Percentiles rank a stretch among this genome's conserved stretches.
Conservation (phyloP, 2,888 invertebrate genomes). For the Trachelus stipa region DNA sequence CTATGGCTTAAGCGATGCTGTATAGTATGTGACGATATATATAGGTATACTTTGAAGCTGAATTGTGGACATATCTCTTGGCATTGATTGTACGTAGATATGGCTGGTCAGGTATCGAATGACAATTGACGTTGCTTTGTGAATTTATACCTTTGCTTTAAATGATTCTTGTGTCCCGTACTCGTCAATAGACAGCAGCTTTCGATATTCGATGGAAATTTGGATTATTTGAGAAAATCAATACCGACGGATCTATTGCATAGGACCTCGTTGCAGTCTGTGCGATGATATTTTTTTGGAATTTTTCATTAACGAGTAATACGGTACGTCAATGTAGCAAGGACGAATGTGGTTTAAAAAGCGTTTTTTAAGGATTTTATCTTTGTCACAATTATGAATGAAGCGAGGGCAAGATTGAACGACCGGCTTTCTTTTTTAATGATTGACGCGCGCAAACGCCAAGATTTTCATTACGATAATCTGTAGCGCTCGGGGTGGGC, state of each 20-base stretch:
- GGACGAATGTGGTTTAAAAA: background rate
- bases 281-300: background rate
- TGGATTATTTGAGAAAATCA: background rate
- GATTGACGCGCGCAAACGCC: slow-evolving; percentile 28
- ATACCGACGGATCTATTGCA: background rate
- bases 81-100: no score
- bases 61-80: no score
- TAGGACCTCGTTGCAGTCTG: background rate
- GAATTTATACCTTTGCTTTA: no score
- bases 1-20: no score
- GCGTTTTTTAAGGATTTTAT: background rate
- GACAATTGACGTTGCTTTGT: no score
- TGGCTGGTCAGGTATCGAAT: no score
- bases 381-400: background rate
- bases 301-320: background rate
- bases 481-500: slow-evolving; percentile 16
- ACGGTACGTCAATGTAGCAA: background rate
- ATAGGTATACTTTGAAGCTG: no score
- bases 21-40: no score
- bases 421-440: slow-evolving; percentile 11
- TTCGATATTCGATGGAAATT: background rate
- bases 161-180: no score
- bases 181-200: no score
- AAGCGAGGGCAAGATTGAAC: background rate
- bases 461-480: slow-evolving; percentile 49